Base-by-base conservation (phyloP, 2,797 vertebrate genomes). In the Sebastolobus altivelis region DNA sequence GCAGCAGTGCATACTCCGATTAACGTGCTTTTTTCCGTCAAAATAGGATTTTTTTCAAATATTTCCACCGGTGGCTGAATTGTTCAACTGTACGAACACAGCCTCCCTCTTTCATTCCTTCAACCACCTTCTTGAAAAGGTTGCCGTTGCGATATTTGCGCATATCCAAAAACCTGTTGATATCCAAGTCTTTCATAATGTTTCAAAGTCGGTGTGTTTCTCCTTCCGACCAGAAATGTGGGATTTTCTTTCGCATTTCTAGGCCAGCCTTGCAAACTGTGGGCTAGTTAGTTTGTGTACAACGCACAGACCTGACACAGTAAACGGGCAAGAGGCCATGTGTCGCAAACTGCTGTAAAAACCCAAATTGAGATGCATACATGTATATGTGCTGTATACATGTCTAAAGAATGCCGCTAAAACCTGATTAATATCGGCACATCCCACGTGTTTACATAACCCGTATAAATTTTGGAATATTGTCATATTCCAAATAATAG, bases 341-440 rank as follows among this genome's bases (percentile, higher is more conserved):
- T 46, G 43, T 46, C 16, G 16, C 43, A 46, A 46, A 46, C 43
- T 46, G 3, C 43, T 16, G 16, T 46, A 46, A 20, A 46, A 46
- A 18, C 7, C 0, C 40, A 6, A 46, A 46, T 46, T 18, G 43
- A 46, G 43, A 46, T 16, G 18, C 43, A 46, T 46, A 46, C 18
- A 25, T 46, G 0, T 0, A 0, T 18, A 18, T 46, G 18, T 46
- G 3, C 43, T 46, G 43, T 46, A 46, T 18, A 46, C 7, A 46
- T 8, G 43, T 18, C 16, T 16, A 46, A 18, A 46, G 43, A 46
- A 46, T 43, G 40, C 16, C 16, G 8, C 20, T 52, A 52, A 52
- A n/a, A 62, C 5, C 33, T 12, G 6, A 33, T 29, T 27, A 14
- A 37, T 12, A 61, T 20, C 18, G 5, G 16, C 18, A 60, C 33